A percentile compares a stretch with the other conserved stretches of the same genome.
These are phyloP conservation scores for Cremastinae sp. DNA, from an alignment of 2,888 invertebrate species.

Conservation along the genomic window DNA sequence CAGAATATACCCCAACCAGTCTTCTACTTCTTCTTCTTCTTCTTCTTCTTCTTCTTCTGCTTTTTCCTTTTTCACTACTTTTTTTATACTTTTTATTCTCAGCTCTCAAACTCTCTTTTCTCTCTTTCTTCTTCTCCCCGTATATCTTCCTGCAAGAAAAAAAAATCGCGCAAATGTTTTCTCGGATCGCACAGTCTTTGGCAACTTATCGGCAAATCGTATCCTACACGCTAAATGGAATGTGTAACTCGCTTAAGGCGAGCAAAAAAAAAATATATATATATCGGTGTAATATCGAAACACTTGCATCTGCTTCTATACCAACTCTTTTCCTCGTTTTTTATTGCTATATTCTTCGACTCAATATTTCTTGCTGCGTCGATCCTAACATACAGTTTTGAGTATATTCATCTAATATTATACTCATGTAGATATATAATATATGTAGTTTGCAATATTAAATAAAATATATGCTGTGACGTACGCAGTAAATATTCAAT, in stretches of 20 bases:
- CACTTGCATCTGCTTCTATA: background rate
- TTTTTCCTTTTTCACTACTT: conserved; percentile 62
- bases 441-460: no score
- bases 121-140: conserved; percentile 37
- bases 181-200: conserved; percentile 40
- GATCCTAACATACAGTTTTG: no score
- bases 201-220: conserved; percentile 39
- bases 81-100: conserved; percentile 60
- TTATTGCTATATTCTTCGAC: background rate
- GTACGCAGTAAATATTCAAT: no score
- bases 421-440: no score
- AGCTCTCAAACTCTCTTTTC: conserved; percentile 19
- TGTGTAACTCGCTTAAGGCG: conserved; percentile 9
- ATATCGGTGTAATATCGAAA: background rate
- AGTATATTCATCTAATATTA: no score
- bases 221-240: conserved; percentile 15
- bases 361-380: no score
- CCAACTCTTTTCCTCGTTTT: background rate
- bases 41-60: conserved; percentile 62
- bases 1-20: conserved; percentile 63
- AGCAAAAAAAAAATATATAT: conserved; percentile 2
- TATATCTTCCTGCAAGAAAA: conserved; percentile 50
- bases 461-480: no score
- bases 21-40: conserved; percentile 60
- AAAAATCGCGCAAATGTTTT: conserved; percentile 26